These are phyloP conservation scores for Galleria mellonella DNA, from an alignment of 1,140 invertebrate species.

Conservation along the genomic window DNA sequence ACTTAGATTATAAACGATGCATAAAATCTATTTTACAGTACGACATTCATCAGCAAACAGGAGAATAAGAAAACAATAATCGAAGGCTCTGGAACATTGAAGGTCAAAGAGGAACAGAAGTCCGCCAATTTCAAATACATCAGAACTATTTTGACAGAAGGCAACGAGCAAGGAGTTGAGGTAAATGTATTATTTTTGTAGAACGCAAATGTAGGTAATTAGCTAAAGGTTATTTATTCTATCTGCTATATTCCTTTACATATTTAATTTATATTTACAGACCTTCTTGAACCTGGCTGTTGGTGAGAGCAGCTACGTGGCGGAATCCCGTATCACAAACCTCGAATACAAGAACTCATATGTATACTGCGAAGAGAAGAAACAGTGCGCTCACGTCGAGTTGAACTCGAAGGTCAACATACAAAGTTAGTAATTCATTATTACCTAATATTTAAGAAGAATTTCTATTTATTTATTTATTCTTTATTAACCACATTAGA, in stretches of 20 bases:
- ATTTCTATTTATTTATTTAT: too few species aligned
- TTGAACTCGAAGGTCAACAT: constrained; percentile 76
- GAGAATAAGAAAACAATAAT: constrained; percentile 82
- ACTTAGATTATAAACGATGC: too few species aligned
- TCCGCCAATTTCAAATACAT: constrained; percentile 83
- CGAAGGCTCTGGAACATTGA: constrained; percentile 81
- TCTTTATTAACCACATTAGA: too few species aligned
- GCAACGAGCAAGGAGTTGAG: constrained; percentile 78
- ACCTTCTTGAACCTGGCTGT: constrained; percentile 72
- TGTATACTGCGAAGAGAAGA: constrained; percentile 84
- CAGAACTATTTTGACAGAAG: constrained; percentile 75
- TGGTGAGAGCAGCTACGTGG: constrained; percentile 74
- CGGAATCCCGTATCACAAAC: constrained; percentile 81
- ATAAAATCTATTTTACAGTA: constrained; percentile 68
- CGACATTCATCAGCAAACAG: constrained; percentile 80
- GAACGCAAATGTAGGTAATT: too few species aligned
- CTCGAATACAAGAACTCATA: constrained; percentile 80
- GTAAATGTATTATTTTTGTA: constrained; percentile 27
- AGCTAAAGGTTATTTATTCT: too few species aligned
- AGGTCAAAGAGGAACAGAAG: constrained; percentile 79
- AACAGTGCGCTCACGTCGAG: constrained; percentile 83
- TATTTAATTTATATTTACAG: constrained; percentile 20
- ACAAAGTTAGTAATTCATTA: constrained; percentile 59
- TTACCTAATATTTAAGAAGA: too few species aligned
- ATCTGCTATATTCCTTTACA: not conserved